These are phyloP conservation scores for Xiphias gladius DNA, from an alignment of 2,113 vertebrate genomes.

Conservation along the genomic window DNA sequence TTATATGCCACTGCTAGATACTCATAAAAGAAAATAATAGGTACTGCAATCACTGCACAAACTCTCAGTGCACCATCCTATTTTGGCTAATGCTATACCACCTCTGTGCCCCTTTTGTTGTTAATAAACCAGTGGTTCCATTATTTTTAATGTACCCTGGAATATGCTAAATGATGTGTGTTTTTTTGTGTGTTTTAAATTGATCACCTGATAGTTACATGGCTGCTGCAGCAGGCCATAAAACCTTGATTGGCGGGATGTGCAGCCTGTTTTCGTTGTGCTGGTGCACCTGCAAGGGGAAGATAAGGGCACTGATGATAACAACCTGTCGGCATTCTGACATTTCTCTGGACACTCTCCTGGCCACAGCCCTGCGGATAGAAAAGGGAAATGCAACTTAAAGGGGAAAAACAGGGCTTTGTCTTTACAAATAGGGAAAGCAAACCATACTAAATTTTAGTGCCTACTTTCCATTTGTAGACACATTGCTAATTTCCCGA, in stretches of 20 bases:
- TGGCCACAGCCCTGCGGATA: conserved; percentile 58
- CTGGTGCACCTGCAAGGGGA: conserved; percentile 73
- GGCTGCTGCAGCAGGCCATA: conserved; percentile 62
- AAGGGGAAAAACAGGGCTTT: conserved; percentile 40
- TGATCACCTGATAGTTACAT: conserved; percentile 66
- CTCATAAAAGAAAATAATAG: background rate
- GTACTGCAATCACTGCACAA: background rate
- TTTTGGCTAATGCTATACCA: background rate
- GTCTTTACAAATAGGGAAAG: conserved; percentile 43
- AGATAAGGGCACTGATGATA: conserved; percentile 82
- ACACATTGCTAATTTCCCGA: conserved; percentile 15
- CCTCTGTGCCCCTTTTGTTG: background rate
- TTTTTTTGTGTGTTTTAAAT: conserved; percentile 51
- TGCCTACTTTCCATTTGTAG: conserved; percentile 17
- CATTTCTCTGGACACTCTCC: conserved; percentile 81
- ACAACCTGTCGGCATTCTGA: conserved; percentile 79
- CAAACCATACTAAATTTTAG: conserved; percentile 18
- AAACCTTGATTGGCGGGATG: conserved; percentile 61
- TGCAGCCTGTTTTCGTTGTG: conserved; percentile 71
- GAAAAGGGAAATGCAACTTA: conserved; percentile 42
- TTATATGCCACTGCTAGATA: background rate
- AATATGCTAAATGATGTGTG: conserved; percentile 28
- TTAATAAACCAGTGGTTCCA: background rate
- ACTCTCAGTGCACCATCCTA: background rate
- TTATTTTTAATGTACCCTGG: conserved; percentile 27